A percentile compares a stretch with the other conserved stretches of the same genome.
Conservation (phyloP, 2,888 invertebrate species). For the Emmelina monodactyla region DNA sequence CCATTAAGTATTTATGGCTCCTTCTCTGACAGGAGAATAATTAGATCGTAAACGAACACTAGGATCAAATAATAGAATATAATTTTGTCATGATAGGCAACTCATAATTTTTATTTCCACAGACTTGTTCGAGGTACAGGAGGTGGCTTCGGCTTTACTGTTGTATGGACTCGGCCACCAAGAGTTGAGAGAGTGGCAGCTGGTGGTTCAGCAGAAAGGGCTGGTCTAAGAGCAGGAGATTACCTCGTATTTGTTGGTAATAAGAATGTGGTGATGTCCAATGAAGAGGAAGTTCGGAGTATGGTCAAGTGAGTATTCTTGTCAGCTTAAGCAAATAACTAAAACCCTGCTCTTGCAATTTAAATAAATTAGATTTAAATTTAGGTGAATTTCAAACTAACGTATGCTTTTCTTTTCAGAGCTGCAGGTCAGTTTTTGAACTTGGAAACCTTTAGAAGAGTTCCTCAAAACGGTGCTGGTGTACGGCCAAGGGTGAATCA, state of each 20-base stretch:
- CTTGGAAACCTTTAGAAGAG: slow-evolving; percentile 75
- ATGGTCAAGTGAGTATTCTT: slow-evolving; percentile 72
- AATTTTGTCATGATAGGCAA: too few relatives aligned
- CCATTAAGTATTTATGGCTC: too few relatives aligned
- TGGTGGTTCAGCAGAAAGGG: slow-evolving; percentile 82
- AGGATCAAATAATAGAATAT: too few relatives aligned
- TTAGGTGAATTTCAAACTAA: too few relatives aligned
- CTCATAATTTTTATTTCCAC: too few relatives aligned
- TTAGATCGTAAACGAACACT: too few relatives aligned
- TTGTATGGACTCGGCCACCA: slow-evolving; percentile 90
- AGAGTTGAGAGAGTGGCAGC: slow-evolving; percentile 85
- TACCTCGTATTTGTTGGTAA: slow-evolving; percentile 89
- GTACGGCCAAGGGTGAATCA: slow-evolving; percentile 32
- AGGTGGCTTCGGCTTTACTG: slow-evolving; percentile 84
- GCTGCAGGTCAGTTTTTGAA: slow-evolving; percentile 74
- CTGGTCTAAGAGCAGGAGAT: slow-evolving; percentile 83
- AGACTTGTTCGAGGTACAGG: slow-evolving; percentile 57
- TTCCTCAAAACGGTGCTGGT: slow-evolving; percentile 48
- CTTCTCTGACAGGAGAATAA: too few relatives aligned
- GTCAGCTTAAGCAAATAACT: too few relatives aligned
- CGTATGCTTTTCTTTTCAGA: slow-evolving; percentile 42
- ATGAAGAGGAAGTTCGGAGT: slow-evolving; percentile 71
- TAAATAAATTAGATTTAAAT: too few relatives aligned
- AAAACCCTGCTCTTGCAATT: too few relatives aligned
- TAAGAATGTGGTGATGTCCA: slow-evolving; percentile 84